These are phyloP conservation scores for Graptemys geographica DNA, from an alignment of 2,797 vertebrate genomes.

Conservation along the genomic window DNA sequence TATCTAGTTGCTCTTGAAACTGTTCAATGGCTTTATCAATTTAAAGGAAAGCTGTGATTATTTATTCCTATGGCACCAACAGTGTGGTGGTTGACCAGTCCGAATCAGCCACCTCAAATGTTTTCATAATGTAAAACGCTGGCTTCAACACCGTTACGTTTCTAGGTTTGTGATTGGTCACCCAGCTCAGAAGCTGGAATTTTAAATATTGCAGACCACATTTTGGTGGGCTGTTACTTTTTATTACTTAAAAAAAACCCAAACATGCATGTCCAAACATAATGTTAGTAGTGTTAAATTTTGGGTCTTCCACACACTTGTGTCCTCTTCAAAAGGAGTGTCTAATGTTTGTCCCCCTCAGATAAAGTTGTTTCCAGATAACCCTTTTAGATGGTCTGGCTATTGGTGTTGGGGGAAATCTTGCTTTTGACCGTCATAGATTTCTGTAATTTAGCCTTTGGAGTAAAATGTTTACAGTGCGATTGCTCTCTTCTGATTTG, in stretches of 20 bases:
- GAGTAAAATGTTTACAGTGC: background rate
- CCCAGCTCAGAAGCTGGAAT: background rate
- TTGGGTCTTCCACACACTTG: background rate
- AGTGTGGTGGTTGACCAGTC: background rate
- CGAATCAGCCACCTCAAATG: background rate
- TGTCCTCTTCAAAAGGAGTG: background rate
- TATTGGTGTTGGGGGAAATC: background rate
- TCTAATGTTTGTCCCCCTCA: background rate
- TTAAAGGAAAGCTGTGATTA: background rate
- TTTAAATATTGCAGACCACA: background rate
- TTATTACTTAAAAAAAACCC: background rate
- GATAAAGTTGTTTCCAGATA: background rate
- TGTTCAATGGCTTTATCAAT: rapidly evolving
- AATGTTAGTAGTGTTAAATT: background rate
- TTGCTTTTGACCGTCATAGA: background rate
- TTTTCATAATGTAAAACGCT: background rate
- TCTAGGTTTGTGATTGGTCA: background rate
- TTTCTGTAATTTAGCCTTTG: background rate
- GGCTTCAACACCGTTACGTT: rapidly evolving
- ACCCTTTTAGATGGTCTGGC: background rate
- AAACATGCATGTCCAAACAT: background rate
- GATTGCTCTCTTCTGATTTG: rapidly evolving
- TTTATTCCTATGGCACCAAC: too few relatives aligned
- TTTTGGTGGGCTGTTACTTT: background rate
- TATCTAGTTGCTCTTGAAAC: background rate